Base-by-base conservation (phyloP, 2,888 invertebrate species). In the Lasioglossum oenotherae region DNA sequence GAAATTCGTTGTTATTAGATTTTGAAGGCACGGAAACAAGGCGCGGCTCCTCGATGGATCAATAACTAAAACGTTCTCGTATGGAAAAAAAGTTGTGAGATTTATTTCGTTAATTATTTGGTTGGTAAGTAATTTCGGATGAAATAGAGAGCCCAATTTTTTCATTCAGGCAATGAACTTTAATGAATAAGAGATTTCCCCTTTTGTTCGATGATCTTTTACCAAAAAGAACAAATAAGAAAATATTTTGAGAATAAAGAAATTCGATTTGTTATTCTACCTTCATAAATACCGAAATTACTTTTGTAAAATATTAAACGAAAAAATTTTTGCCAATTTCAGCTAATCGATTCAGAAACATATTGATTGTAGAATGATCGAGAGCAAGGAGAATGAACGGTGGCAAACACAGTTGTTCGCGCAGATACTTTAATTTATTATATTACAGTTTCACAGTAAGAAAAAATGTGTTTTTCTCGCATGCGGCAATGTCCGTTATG, bases 401-500 rank as follows among this genome's bases (percentile, higher is more conserved):
- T n/a, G 12, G 41, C 12, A 49, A 71, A 41, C 23, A 64, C 31
- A 57, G 19, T 41, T 4, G 60, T 86, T 88, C 82, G 87, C 85
- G 82, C 87, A 92, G 89, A 86, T 89, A 86, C 89, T 92, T 92
- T 92, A 92, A 91, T 93, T 90, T 89, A 89, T 92, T 92, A 92
- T 92, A 80, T 90, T 93, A 93, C 91, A 93, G 88, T 89, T 91
- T 89, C 86, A 91, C 89, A 92, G 87, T 91, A 92, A 89, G 90
- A 91, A 92, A 71, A 92, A 92, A 87, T 85, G 88, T 86, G 72
- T 78, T 76, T 60, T 8, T 19, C 78, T 19, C 49, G 64, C 35
- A 35, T 35, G 35, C 71, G 79, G 44, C 81, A 84, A 69, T 81
- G 44, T 80, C 81, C 67, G n/a, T 77, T 79, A 81, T 76, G 81